phyloP scores from a whole-genome alignment of 2,797 vertebrate genomes.

The Gallinago nigripennis region DNA sequence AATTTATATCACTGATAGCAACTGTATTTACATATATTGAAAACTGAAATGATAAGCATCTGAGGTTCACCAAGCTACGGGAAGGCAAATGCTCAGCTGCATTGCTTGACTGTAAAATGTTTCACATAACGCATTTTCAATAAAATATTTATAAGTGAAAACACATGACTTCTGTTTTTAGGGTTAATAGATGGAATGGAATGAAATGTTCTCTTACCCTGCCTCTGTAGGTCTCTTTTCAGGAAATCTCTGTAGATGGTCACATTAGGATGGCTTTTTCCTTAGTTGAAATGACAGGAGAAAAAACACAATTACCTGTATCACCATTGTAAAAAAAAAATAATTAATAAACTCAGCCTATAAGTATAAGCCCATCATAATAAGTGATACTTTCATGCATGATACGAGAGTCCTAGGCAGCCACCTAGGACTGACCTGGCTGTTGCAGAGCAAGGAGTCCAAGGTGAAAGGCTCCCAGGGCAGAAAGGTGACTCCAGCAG shows the following conservation, averaged over 20 bases:
- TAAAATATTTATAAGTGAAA: conserved; percentile 64
- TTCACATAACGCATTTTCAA: conserved; percentile 26
- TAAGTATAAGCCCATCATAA: background rate
- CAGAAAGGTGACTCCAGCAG: background rate
- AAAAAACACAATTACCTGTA: background rate
- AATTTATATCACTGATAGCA: background rate
- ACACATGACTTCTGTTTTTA: conserved; percentile 51
- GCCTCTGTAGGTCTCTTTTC: conserved; percentile 2
- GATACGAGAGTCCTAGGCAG: background rate
- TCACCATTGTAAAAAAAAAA: background rate
- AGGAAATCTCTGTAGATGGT: background rate
- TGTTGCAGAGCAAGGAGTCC: background rate
- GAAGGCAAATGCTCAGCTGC: conserved; percentile 11
- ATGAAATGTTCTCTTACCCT: conserved; percentile 34
- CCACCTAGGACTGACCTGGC: background rate
- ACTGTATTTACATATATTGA: background rate
- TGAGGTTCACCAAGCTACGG: conserved; percentile 25
- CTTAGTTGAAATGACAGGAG: background rate
- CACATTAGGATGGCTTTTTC: background rate
- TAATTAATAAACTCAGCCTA: background rate
- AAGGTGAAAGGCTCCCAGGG: background rate
- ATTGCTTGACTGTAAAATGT: conserved; percentile 24
- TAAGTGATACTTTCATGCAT: background rate
- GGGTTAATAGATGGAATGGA: conserved; percentile 16
- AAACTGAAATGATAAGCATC: conserved; percentile 42